Conservation (phyloP, 2,797 vertebrate species). For the Tachyglossus aculeatus region DNA sequence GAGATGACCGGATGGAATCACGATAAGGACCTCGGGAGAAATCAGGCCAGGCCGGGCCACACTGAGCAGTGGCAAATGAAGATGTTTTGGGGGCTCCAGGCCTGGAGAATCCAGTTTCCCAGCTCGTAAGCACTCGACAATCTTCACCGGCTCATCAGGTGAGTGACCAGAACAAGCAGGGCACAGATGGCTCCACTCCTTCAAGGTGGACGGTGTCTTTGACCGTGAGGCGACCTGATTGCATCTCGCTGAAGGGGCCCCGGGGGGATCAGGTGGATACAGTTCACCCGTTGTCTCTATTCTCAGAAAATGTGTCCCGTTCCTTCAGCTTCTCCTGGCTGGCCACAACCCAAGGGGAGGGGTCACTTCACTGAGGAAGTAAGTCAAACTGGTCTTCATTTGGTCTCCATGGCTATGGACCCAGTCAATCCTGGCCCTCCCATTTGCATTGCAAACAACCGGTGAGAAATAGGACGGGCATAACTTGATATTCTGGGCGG, state of each 20-base stretch:
- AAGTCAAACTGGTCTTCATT: constrained; percentile 70
- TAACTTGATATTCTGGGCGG: constrained; percentile 59
- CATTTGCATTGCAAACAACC: constrained; percentile 80
- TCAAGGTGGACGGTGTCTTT: no score
- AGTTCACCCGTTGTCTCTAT: constrained; percentile 8
- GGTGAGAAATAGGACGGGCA: constrained; percentile 56
- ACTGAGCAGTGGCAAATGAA: no score
- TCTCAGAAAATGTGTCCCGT: constrained; percentile 35
- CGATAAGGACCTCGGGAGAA: no score
- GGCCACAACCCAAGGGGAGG: constrained; percentile 41
- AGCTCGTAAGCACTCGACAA: no score
- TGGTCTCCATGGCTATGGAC: constrained; percentile 76
- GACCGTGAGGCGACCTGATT: no score
- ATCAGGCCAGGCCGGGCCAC: no score
- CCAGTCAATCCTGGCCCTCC: constrained; percentile 51
- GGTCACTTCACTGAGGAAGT: constrained; percentile 67
- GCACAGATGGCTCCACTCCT: neutral
- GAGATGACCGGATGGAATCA: no score
- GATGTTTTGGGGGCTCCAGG: no score
- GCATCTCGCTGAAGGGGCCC: neutral
- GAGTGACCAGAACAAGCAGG: no score
- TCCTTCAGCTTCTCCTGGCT: constrained; percentile 47
- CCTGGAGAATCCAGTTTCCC: no score
- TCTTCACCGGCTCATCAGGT: no score
- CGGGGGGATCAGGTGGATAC: neutral